Conservation (phyloP, 2,888 invertebrate genomes). For the Rhopalosiphum nymphaeae region DNA sequence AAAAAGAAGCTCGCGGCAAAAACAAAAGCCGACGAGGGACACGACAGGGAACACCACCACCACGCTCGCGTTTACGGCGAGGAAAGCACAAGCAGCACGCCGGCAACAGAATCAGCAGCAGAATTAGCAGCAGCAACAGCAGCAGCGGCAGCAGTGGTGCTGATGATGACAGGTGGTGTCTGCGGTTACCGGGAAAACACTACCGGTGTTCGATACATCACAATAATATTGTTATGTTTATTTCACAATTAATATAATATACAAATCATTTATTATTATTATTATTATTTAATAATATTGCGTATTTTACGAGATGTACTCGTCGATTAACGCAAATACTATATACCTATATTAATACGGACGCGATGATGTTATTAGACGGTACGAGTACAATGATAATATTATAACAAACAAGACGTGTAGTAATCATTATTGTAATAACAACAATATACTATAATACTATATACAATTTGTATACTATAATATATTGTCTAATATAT, state of each 20-base stretch:
- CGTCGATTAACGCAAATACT: not conserved
- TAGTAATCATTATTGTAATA: not conserved
- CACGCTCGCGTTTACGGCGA: not conserved
- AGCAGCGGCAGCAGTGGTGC: not conserved
- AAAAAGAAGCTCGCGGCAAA: not conserved
- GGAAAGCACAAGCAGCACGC: not conserved
- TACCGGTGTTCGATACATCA: not conserved
- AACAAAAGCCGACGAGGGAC: not conserved
- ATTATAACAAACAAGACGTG: not conserved
- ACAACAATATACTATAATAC: slow-evolving; percentile 42
- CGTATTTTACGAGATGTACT: not conserved
- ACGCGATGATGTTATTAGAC: not conserved
- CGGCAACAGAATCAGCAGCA: not conserved
- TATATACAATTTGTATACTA: slow-evolving; percentile 30
- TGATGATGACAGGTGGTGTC: not conserved
- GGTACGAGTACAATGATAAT: not conserved
- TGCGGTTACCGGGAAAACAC: not conserved
- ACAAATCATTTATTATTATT: not conserved
- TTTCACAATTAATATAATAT: not conserved
- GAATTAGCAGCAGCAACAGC: too few species aligned
- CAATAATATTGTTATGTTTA: too few species aligned
- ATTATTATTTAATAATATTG: not conserved
- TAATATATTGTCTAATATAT: slow-evolving; percentile 21
- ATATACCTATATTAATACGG: too few species aligned
- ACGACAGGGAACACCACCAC: not conserved